These are phyloP conservation scores for Diabrotica balteata DNA, from an alignment of 2,888 invertebrate genomes.

Conservation along the genomic window DNA sequence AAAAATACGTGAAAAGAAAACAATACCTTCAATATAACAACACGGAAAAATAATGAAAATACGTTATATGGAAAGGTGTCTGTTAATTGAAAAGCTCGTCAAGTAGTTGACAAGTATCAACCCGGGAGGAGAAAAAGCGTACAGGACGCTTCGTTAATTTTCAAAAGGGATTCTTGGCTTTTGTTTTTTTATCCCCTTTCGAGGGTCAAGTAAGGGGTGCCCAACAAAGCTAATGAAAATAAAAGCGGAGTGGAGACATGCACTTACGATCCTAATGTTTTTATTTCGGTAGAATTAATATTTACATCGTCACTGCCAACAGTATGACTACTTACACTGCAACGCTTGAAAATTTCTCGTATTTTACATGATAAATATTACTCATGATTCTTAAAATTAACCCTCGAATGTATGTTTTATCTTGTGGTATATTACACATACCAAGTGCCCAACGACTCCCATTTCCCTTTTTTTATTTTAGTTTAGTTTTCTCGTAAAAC, in stretches of 20 bases:
- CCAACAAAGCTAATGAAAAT: conserved; percentile 27
- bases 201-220: conserved; percentile 23
- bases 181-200: conserved; percentile 21
- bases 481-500: no score
- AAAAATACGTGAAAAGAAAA: not conserved
- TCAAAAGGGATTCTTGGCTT: conserved; percentile 26
- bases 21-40: conserved; percentile 5
- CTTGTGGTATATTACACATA: no score
- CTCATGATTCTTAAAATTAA: no score
- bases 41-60: conserved; percentile 16
- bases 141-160: conserved; percentile 25
- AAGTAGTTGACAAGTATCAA: conserved; percentile 23
- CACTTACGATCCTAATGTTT: conserved; percentile 20
- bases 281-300: conserved; percentile 16
- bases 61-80: conserved; percentile 21
- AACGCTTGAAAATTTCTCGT: no score
- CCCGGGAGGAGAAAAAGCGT: conserved; percentile 8
- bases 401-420: no score
- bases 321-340: no score
- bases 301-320: conserved; percentile 4
- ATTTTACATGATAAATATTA: no score
- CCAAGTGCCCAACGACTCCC: no score
- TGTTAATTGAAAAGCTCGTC: conserved; percentile 21
- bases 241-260: conserved; percentile 17
- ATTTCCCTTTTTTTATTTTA: no score